phyloP scores from a whole-genome alignment of 2,797 vertebrate genomes.

The Hafferia zeledoni region DNA sequence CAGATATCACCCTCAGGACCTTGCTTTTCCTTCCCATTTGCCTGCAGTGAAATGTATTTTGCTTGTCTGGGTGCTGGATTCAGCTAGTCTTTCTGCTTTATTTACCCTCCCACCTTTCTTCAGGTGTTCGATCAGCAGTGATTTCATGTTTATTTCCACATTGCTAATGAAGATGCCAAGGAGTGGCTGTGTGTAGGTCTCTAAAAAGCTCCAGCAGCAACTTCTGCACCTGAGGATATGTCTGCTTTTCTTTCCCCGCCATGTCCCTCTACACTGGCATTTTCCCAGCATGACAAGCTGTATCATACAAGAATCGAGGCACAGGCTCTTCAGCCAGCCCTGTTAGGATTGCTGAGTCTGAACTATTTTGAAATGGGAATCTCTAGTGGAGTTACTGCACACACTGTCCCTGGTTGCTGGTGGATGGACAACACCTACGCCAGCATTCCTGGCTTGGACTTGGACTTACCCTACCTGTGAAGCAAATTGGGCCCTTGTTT shows the following conservation, averaged over 20 bases:
- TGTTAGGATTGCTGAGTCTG: background rate
- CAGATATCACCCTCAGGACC: background rate
- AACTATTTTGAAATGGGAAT: background rate
- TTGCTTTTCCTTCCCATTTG: background rate
- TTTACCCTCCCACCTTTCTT: background rate
- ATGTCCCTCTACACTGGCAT: rapidly evolving
- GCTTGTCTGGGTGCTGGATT: background rate
- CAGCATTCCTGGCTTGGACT: constrained; percentile 15
- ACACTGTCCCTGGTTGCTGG: background rate
- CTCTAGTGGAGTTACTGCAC: background rate
- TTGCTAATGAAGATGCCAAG: background rate
- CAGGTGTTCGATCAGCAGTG: background rate
- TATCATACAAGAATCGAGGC: background rate
- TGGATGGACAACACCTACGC: background rate
- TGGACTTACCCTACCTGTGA: constrained; percentile 5
- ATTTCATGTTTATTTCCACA: constrained; percentile 18
- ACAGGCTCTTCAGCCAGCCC: background rate
- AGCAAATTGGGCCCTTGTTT: constrained; percentile 17
- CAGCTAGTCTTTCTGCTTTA: constrained; percentile 28
- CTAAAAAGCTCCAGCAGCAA: background rate
- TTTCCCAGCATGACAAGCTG: background rate
- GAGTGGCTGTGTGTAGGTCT: background rate
- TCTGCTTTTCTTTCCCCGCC: background rate
- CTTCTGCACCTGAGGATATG: background rate
- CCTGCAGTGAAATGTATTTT: background rate